Evolutionary conservation across 2,888 invertebrate species (phyloP), one percentile per base, ranked within the genome.

Genomic region (Gymnosoma rotundatum): DNA sequence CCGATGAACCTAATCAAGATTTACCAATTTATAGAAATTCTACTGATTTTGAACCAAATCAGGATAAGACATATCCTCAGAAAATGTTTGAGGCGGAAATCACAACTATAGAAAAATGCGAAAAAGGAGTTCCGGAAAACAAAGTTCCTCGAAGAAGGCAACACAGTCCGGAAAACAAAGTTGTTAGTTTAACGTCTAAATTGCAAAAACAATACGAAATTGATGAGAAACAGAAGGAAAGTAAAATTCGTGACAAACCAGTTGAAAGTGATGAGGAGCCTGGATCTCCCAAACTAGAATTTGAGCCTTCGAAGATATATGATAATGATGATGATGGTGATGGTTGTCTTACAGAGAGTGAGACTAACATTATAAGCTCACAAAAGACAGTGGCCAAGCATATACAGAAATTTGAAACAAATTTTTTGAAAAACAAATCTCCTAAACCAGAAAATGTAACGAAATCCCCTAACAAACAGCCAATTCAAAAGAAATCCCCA

Each of bases 391-490:
- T 79, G 18, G 60, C 79, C 0, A 79, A 66, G 20, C 58, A 79
- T 60, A 79, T 79, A 32, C 58, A 73, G 21, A 79, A 73, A 60
- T 79, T 79, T 36, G 81, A 81, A 70, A 48, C 64, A 9, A 70
- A 63, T 16, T 18, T 45, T 74, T 25, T 48, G 7, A 38, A 45
- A n/a, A 21, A 60, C 21, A 45, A 60, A 36, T 20, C 79, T 25
- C 56, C 70, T 6, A 79, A 72, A 25, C 64, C 64, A 14, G 36
- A 36, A 32, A 69, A 38, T 2, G 32, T 10, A 12, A 45, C 58
- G 9, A 42, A 10, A 42, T 42, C 2, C 7, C 12, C 12, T 6
- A 42, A 9, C 42, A 10, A 42, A 12, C 66, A 56, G 14, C n/a
- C 20, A 8, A 12, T 56, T 45, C 45, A 36, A 54, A n/a, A n/a